Evolutionary conservation across 2,888 invertebrate species (phyloP).

Genomic region (Zygogramma bicolorata): DNA sequence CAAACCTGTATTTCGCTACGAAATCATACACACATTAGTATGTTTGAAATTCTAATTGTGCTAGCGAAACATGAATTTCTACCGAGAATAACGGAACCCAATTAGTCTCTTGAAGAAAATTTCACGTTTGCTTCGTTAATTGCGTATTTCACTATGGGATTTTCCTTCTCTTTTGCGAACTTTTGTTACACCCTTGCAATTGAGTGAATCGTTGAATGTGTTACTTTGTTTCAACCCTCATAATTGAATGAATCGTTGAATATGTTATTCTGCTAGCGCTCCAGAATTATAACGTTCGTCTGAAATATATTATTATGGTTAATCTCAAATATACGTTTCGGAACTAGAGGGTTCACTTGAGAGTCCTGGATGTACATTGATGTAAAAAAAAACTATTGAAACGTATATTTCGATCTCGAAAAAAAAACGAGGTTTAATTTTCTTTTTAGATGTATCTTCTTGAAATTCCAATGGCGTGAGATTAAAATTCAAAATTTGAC

Average conservation of each 20-base stretch:
- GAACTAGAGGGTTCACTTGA: neutral
- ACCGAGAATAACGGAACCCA: conserved; percentile 56
- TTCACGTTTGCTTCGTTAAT: conserved; percentile 59
- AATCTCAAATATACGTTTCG: neutral
- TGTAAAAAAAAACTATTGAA: too few relatives aligned
- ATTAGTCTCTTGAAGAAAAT: conserved; percentile 56
- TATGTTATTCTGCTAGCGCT: neutral
- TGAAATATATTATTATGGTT: neutral
- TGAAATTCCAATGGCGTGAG: too few relatives aligned
- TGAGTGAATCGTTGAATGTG: conserved; percentile 5
- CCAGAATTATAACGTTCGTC: conserved; percentile 1
- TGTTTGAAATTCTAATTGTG: conserved; percentile 57
- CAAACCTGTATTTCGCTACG: conserved; percentile 50
- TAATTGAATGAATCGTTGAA: conserved; percentile 13
- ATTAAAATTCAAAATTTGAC: too few relatives aligned
- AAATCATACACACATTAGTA: conserved; percentile 58
- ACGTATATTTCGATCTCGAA: too few relatives aligned
- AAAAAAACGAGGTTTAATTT: too few relatives aligned
- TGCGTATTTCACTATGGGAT: conserved; percentile 49
- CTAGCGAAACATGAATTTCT: conserved; percentile 59
- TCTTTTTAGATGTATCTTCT: too few relatives aligned
- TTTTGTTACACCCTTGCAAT: neutral
- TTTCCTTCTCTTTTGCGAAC: conserved; percentile 36
- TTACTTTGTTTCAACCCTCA: conserved; percentile 6
- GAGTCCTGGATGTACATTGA: too few relatives aligned